Evolutionary conservation across 2,797 vertebrate genomes (phyloP).

Genomic region (Kryptopterus vitreolus): DNA sequence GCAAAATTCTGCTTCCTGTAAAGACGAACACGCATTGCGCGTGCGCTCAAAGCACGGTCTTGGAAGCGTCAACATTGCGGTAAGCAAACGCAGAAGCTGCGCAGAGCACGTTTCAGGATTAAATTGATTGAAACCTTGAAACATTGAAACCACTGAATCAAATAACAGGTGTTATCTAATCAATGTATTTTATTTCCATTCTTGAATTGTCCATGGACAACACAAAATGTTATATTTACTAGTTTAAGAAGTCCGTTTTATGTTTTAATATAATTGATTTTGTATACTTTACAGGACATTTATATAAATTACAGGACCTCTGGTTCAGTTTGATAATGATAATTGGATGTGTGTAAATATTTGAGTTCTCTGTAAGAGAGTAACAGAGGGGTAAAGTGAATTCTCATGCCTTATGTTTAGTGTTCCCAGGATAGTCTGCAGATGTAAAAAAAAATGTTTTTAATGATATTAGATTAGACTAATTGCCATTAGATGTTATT

Average conservation of each 20-base stretch:
- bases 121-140: too few species aligned
- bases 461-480: too few species aligned
- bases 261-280: background rate
- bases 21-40: slow-evolving; percentile 3
- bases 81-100: background rate
- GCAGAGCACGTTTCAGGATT: background rate
- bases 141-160: background rate
- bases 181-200: background rate
- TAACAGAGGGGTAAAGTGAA: too few species aligned
- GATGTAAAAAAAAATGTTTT: background rate
- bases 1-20: background rate
- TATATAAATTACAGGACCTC: background rate
- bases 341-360: background rate
- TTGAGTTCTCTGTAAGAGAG: too few species aligned
- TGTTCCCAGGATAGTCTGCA: background rate
- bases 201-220: background rate
- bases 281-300: background rate
- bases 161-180: background rate
- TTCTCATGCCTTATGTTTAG: background rate
- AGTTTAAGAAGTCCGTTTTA: background rate
- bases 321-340: background rate
- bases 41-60: background rate
- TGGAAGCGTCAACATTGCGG: slow-evolving; percentile 20
- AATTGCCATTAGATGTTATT: background rate
- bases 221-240: background rate